A percentile compares a stretch with the other conserved stretches of the same genome.
Evolutionary conservation across 2,888 invertebrate species (phyloP).

Genomic region (Erpobdella octoculata): DNA sequence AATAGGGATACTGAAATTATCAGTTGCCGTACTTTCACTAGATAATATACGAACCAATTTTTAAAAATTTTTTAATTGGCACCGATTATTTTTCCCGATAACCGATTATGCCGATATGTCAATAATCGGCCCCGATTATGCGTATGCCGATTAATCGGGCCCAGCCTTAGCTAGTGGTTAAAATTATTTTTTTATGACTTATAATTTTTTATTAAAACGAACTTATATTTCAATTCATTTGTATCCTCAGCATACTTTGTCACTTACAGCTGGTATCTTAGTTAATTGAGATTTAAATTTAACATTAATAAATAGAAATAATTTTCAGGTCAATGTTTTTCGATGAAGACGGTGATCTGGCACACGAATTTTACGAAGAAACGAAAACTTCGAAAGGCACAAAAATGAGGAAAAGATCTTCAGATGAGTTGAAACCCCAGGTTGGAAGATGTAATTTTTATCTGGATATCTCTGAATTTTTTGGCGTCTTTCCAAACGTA

Average conservation of each 20-base stretch:
- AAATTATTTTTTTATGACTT: neutral
- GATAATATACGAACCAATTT: no score
- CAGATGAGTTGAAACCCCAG: constrained; percentile 50
- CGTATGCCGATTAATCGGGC: no score
- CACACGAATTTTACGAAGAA: constrained; percentile 58
- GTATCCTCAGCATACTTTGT: no score
- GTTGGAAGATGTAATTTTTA: constrained; percentile 38
- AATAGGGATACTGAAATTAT: no score
- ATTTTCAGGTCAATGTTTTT: constrained; percentile 55
- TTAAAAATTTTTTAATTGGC: no score
- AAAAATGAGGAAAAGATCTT: constrained; percentile 44
- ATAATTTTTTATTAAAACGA: neutral
- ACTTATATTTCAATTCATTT: no score
- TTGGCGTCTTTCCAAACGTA: neutral
- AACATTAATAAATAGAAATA: neutral
- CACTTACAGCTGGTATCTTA: neutral
- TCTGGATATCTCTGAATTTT: neutral
- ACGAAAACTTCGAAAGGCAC: constrained; percentile 41
- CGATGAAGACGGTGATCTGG: constrained; percentile 58
- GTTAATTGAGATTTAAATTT: neutral
- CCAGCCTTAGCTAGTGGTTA: no score
- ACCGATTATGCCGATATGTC: no score
- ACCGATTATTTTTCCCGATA: no score
- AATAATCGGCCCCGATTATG: no score
- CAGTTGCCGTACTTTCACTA: no score